Base-by-base conservation (phyloP, 2,888 invertebrate species). In the Rhabditophanes sp. region DNA sequence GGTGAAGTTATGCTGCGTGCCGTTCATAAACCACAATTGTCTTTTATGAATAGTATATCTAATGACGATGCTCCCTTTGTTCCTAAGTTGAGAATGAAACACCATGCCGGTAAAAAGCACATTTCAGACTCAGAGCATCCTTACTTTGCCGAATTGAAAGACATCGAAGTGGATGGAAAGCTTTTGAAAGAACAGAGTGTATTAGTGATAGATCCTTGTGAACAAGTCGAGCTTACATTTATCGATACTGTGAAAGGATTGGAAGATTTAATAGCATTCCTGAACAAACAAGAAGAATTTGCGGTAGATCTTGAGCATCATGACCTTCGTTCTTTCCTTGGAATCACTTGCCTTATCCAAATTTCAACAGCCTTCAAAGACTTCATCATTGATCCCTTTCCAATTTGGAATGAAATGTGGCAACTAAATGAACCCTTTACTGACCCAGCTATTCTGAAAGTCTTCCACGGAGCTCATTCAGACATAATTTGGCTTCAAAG, bases 401-500 rank as follows among this genome's bases (percentile, higher is more conserved):
- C 74, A 0, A 67, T 90, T n/a, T 73, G 93, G 33, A 77, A 79
- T 30, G 76, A 84, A 25, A 69, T 96, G 37, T 75, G 79, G 50
- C 64, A 76, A 30, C 71, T 96, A 1, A 96, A 96, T 67, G 76
- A 80, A 54, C 74, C 81, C 15, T 87, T 93, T 58, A 82, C 90
- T 0, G 76, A 90, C 65, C 80, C 85, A 0, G 76, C 75, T 31
- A 78, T 87, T 53, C 66, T 88, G 0, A 96, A 96, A 74, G 75
- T 87, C 4, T 78, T 96, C 49, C 96, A 96, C 64, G 93, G 93
- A 7, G 81, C 84, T 0, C 78, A 80, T 37, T 71, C 65, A 39
- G 93, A 96, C 64, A 73, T 96, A 12, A 70, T 76, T 20, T 96
- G 96, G 93, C 69, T 96, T 19, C 96, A 96, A 66, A 73, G 85